Evolutionary conservation across 2,797 vertebrate species (phyloP).

Genomic region (Tapirus indicus): DNA sequence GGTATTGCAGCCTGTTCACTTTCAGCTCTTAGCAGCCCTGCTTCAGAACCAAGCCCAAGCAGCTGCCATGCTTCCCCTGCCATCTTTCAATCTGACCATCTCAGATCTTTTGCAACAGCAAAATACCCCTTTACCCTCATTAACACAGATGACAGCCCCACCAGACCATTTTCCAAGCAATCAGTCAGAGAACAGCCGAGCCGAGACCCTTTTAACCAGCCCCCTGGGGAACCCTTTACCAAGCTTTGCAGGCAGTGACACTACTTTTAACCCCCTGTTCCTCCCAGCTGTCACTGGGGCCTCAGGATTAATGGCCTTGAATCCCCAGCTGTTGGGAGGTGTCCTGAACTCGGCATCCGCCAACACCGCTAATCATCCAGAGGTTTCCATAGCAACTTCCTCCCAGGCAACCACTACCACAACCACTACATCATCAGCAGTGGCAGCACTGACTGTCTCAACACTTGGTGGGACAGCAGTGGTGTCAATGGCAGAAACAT

Average conservation of each 20-base stretch:
- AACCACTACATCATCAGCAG: constrained; percentile 94
- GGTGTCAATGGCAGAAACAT: constrained; percentile 91
- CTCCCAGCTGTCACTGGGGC: constrained; percentile 89
- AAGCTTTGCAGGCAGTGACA: constrained; percentile 87
- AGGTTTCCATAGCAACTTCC: constrained; percentile 95
- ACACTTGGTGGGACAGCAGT: constrained; percentile 93
- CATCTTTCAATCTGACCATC: constrained; percentile 90
- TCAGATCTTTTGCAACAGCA: constrained; percentile 89
- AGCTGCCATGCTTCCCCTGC: constrained; percentile 89
- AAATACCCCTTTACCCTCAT: constrained; percentile 86
- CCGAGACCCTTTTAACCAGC: constrained; percentile 89
- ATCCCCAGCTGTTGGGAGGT: constrained; percentile 93
- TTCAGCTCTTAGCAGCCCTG: constrained; percentile 90
- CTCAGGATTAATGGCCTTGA: constrained; percentile 91
- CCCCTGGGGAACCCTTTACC: constrained; percentile 87
- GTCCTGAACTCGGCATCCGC: constrained; percentile 90
- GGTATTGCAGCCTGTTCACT: constrained; percentile 90
- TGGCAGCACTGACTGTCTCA: constrained; percentile 93
- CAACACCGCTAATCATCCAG: constrained; percentile 94
- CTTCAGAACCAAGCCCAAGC: constrained; percentile 91
- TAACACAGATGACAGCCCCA: constrained; percentile 87
- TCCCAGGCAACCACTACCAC: constrained; percentile 93
- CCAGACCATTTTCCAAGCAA: constrained; percentile 88
- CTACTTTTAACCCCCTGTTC: constrained; percentile 89
- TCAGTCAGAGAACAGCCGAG: constrained; percentile 87